Conservation (phyloP, 1,140 invertebrate species). For the Mactra quadrangularis region DNA sequence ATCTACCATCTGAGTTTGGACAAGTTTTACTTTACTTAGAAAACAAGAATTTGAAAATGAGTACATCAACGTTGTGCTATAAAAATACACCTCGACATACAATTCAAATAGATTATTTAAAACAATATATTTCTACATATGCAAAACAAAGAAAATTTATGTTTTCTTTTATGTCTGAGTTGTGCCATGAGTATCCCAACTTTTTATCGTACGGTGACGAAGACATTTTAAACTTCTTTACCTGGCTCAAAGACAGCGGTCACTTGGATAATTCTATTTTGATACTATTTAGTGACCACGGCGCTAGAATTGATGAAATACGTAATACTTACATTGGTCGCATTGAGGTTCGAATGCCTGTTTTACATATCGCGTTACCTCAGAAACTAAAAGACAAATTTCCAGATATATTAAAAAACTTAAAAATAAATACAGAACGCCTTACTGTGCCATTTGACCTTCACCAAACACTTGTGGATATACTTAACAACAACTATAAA, state of each 20-base stretch:
- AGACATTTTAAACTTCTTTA: slow-evolving; percentile 77
- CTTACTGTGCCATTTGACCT: slow-evolving; percentile 85
- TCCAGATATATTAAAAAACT: slow-evolving; percentile 87
- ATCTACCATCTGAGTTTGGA: slow-evolving; percentile 55
- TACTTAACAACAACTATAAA: slow-evolving; percentile 76
- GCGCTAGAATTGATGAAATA: slow-evolving; percentile 93
- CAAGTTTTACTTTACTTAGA: slow-evolving; percentile 58
- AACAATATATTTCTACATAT: slow-evolving; percentile 65
- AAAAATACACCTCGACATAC: slow-evolving; percentile 62
- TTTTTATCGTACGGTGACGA: slow-evolving; percentile 64
- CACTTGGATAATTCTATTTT: slow-evolving; percentile 86
- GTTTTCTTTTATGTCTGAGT: slow-evolving; percentile 61
- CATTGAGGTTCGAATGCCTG: slow-evolving; percentile 95
- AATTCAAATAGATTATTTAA: slow-evolving; percentile 65
- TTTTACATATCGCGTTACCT: slow-evolving; percentile 92
- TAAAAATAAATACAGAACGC: slow-evolving; percentile 87
- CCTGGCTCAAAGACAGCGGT: slow-evolving; percentile 74
- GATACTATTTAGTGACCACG: slow-evolving; percentile 96
- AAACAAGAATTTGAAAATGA: slow-evolving; percentile 61
- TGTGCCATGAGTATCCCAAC: slow-evolving; percentile 66
- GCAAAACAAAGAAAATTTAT: slow-evolving; percentile 60
- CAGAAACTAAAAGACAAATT: slow-evolving; percentile 88
- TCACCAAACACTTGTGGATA: slow-evolving; percentile 81
- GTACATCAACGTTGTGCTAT: slow-evolving; percentile 65
- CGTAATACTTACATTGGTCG: slow-evolving; percentile 91